Evolutionary conservation across 2,797 vertebrate species (phyloP), one percentile per base, ranked within the genome.

Genomic region (Tachyglossus aculeatus): DNA sequence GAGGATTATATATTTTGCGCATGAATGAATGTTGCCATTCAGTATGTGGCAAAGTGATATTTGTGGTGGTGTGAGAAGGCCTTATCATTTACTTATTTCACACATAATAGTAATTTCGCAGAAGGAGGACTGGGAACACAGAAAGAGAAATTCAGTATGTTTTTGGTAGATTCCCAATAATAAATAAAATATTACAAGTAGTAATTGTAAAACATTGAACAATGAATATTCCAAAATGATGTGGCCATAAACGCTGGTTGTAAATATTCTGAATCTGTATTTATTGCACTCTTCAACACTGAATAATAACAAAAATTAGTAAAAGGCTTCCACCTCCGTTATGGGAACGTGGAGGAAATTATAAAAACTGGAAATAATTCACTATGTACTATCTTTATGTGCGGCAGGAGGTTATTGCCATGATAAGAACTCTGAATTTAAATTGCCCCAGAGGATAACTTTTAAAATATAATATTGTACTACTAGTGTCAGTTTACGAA

Each of bases 371-470:
- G 63, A 60, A 32, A 12, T 2, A 58, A 53, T 69, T 21, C 15
- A 54, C 7, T 54, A 6, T 29, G 40, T 59, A 6, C 0, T 13
- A 34, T 22, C 34, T 74, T 55, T 52, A 16, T 21, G 14, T 33
- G 19, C 15, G 54, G 27, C 16, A 67, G 31, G 59, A 82, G 82
- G 53, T 48, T 47, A 41, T 60, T 51, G 44, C n/a, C 64, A 33
- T 61, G 16, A 32, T 43, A 19, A 56, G 7, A 57, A 60, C 19
- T 47, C 39, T 44, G 44, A 37, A 1, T 54, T 61, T 69, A 1
- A 47, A 24, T 54, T 36, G 60, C 5, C n/a, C 13, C 15, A 67
- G 9, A 57, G 8, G 58, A 76, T 76, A 80, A 72, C 50, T 74
- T 66, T 45, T 68, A 54, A 36, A 57, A 15, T 8, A 6, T 32